Base-by-base conservation (phyloP, 2,797 vertebrate genomes). In the Sparus aurata region DNA sequence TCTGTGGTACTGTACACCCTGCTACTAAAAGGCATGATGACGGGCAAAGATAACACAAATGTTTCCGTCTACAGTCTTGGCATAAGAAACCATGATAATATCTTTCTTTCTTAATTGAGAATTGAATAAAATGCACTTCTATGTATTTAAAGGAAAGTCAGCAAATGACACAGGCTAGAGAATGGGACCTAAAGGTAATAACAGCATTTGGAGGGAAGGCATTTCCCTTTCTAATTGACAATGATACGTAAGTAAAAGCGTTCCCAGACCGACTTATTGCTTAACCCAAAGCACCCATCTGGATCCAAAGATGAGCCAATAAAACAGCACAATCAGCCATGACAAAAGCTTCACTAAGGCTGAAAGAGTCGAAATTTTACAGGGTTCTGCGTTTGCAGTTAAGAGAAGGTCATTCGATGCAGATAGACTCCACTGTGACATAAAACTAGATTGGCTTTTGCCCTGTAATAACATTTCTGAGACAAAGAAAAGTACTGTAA, bases 201-300 rank as follows among this genome's bases (percentile, higher is more conserved):
- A 54, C 45, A 84, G 59, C 54, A 17, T 71, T 74, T 41, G 25
- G 59, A 27, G 58, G 43, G 53, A 62, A 22, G 16, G 27, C 30
- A 69, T 80, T 75, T 69, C 30, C 30, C 20, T 75, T 75, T 79
- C 71, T 81, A 84, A 80, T 81, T 69, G 55, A 69, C 80, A 80
- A 64, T 83, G 77, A 88, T 76, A 52, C 70, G 57, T 79, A 73
- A 43, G 49, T 63, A 64, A 75, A 59, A 83, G 30, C 23, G 54
- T 46, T 61, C 77, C 41, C 55, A 74, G 80, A 82, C 43, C 52
- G 69, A 68, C 63, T 49, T 50, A 65, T 73, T 73, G 71, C 61
- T 78, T 69, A 67, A 83, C 55, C 57, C 50, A 69, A 82, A 81
- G 69, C 50, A 69, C 52, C 70, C 53, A 80, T 80, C 41, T 52